Evolutionary conservation across 2,888 invertebrate genomes (phyloP).

Genomic region (Meiosimyza decipiens): DNA sequence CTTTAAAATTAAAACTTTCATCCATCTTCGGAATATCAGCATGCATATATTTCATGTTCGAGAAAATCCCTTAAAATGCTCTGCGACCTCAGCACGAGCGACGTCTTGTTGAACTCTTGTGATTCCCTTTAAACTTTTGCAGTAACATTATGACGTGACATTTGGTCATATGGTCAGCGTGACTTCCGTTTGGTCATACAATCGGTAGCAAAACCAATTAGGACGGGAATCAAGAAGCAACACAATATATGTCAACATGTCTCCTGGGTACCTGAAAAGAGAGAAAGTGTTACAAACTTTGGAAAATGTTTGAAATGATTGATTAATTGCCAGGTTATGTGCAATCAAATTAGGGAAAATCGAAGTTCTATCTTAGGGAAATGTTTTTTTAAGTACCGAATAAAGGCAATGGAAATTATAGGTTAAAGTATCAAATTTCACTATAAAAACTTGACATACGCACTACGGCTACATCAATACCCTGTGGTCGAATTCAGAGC

Average conservation of each 20-base stretch:
- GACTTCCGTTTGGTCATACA: not conserved
- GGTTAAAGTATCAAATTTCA: conserved; percentile 1
- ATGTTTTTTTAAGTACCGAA: not conserved
- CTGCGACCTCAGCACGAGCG: conserved; percentile 15
- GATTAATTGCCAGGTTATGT: not conserved
- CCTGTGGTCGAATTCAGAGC: conserved; percentile 7
- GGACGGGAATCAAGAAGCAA: not conserved
- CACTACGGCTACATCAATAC: not conserved
- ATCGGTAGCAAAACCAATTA: not conserved
- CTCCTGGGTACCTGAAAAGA: not conserved
- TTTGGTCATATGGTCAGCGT: not conserved
- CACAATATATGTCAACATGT: not conserved
- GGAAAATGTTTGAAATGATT: not conserved
- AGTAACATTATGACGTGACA: not conserved
- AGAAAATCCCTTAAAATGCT: not conserved
- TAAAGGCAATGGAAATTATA: too few relatives aligned
- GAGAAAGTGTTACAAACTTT: not conserved
- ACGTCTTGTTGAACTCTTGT: conserved; percentile 11
- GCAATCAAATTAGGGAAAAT: not conserved
- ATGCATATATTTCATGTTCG: too few relatives aligned
- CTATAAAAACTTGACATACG: not conserved
- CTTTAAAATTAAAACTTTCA: too few relatives aligned
- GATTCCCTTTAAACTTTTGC: not conserved
- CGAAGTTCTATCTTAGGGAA: not conserved
- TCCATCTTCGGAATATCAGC: too few relatives aligned